Base-by-base conservation (phyloP, 2,797 vertebrate species). In the Enteromius fasciolatus region DNA sequence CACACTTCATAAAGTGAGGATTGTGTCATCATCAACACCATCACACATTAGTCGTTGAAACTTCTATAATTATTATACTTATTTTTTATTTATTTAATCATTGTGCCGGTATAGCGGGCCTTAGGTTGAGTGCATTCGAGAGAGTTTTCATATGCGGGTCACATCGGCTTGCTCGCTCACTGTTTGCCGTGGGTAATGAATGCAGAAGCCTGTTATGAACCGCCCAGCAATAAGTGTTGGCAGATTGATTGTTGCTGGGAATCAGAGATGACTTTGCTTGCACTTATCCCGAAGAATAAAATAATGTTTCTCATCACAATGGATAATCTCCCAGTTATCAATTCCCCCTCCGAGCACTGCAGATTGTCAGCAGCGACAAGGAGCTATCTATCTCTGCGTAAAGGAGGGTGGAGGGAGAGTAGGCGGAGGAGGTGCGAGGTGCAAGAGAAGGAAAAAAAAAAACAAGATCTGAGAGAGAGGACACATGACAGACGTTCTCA, bases 301-400 rank as follows among this genome's bases (percentile, higher is more conserved):
- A 86, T 83, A 88, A 87, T 87, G 84, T 86, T 85, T 89, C 85
- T 87, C 85, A 89, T 89, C 87, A 89, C 86, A 85, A 85, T 83
- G 82, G 88, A 88, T 89, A 88, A 89, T 89, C 86, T 87, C 57
- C 73, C 78, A 66, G 82, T 73, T 76, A 83, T 84, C 85, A 80
- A 54, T 82, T 72, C 70, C 74, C 83, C 68, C 78, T 75, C 52
- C 20, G 46, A 83, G 52, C 81, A 67, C 33, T 4, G 23, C 63
- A 76, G 82, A 84, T 82, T 82, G 73, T 66, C 82, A 5, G 75
- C 76, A 33, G 64, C 44, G 59, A 76, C 54, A 46, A 57, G 73
- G 48, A 76, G 23, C 41, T 81, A 85, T 84, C 70, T 52, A 82
- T 81, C 75, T 54, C 15, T 3, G 18, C 23, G 23, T 70, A 69